Conservation (phyloP, 2,113 vertebrate genomes). For the Peromyscus polionotus region DNA sequence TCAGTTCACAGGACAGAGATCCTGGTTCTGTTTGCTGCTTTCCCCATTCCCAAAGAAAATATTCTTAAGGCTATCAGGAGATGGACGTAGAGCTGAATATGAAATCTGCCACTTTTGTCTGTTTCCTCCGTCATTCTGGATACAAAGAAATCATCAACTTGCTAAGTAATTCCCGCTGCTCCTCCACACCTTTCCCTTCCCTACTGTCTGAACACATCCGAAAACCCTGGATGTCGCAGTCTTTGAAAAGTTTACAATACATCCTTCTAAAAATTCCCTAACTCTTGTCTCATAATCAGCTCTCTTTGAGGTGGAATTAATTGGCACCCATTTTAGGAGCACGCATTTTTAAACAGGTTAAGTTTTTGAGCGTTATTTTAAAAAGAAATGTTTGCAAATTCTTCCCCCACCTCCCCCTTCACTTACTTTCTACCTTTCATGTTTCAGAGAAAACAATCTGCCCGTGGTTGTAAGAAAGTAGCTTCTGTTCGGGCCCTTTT, state of each 20-base stretch:
- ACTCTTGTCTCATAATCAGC: constrained; percentile 20
- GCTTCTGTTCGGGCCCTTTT: constrained; percentile 62
- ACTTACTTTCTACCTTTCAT: constrained; percentile 67
- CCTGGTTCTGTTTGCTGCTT: constrained; percentile 57
- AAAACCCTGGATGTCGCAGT: constrained; percentile 35
- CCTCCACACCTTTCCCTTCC: constrained; percentile 44
- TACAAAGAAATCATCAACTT: constrained; percentile 73
- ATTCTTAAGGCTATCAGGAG: constrained; percentile 54
- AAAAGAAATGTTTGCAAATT: constrained; percentile 62
- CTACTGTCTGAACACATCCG: constrained; percentile 43
- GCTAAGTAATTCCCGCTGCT: constrained; percentile 77
- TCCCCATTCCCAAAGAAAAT: constrained; percentile 18
- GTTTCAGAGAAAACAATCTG: constrained; percentile 71
- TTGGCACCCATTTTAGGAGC: neutral
- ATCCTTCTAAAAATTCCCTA: neutral
- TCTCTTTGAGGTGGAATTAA: constrained; percentile 52
- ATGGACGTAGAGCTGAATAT: constrained; percentile 71
- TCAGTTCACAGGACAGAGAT: constrained; percentile 28
- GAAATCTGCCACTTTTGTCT: constrained; percentile 84
- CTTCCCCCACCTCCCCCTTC: constrained; percentile 16
- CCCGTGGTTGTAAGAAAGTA: neutral
- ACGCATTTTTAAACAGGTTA: constrained; percentile 72
- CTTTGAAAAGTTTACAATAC: neutral
- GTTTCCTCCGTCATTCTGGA: constrained; percentile 64
- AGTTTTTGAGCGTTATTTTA: constrained; percentile 34